Evolutionary conservation across 2,113 vertebrate species (phyloP), one percentile per base, ranked within the genome.

Genomic region (Brachionichthys hirsutus): DNA sequence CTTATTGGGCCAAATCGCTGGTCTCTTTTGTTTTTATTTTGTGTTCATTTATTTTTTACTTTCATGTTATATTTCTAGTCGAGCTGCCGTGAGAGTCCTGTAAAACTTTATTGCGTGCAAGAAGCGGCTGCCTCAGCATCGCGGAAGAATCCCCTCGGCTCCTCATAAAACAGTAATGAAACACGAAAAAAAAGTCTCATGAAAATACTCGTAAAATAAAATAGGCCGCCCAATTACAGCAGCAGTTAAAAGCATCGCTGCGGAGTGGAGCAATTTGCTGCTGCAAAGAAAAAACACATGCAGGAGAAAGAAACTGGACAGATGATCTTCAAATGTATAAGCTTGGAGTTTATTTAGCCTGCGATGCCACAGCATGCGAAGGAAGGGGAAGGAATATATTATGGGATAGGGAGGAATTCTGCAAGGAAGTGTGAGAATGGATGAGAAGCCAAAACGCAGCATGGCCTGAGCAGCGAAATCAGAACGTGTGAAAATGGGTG

Each of bases 141-240:
- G 43, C 57, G 54, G 50, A 52, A 18, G 55, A 78, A 67, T 64
- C 68, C 70, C 36, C 51, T 17, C 47, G 59, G 44, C 49, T 75
- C 64, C 64, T 73, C 75, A 81, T 81, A 78, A 80, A 80, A 70
- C 53, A 59, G 56, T 65, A 73, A 82, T 73, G 66, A 76, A 73
- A 66, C 51, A 58, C 47, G 59, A 35, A 58, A 62, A 35, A 58
- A 55, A 40, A 45, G 19, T 36, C 56, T 66, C 54, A 20, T 69
- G 67, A 78, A 76, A 69, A 20, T 3, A 30, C 24, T 30, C 24
- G 5, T 30, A 3, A 30, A 30, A 30, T 30, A 30, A 74, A 75
- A 62, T 19, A 59, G 49, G 70, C 41, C 38, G 58, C 56, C 56
- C 64, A 72, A 68, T 83, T 77, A 69, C 54, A 73, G 46, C 16